These are phyloP conservation scores for Tachina lurida DNA, from an alignment of 2,888 invertebrate genomes.

Conservation along the genomic window DNA sequence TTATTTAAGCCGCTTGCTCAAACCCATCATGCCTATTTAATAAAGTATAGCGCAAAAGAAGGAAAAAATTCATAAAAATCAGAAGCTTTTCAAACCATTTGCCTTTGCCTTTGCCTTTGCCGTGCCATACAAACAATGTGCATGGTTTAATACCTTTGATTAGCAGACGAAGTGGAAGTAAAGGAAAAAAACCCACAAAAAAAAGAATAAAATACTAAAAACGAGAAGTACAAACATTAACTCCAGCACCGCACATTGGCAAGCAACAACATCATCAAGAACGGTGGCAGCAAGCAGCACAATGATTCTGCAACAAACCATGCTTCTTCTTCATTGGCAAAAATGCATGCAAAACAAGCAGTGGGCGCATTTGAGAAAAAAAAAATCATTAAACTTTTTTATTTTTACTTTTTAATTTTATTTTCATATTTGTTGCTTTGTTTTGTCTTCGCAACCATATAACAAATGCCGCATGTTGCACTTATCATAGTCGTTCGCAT, in stretches of 20 bases:
- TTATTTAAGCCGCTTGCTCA: too few relatives aligned
- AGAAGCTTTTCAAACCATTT: slow-evolving; percentile 63
- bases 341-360: slow-evolving; percentile 67
- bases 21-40: too few relatives aligned
- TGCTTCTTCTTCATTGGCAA: slow-evolving; percentile 49
- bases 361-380: slow-evolving; percentile 61
- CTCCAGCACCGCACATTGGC: slow-evolving; percentile 47
- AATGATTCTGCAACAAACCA: slow-evolving; percentile 37
- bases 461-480: slow-evolving; percentile 72
- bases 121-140: slow-evolving; percentile 42
- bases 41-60: slow-evolving; percentile 10
- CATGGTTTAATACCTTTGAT: slow-evolving; percentile 69
- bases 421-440: slow-evolving; percentile 62
- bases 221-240: slow-evolving; percentile 38
- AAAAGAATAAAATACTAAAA: slow-evolving; percentile 25
- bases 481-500: slow-evolving; percentile 44
- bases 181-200: neutral
- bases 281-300: slow-evolving; percentile 12
- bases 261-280: slow-evolving; percentile 52
- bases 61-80: slow-evolving; percentile 58
- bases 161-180: slow-evolving; percentile 61
- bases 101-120: slow-evolving; percentile 50
- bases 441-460: slow-evolving; percentile 64
- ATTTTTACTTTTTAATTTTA: slow-evolving; percentile 53
- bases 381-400: slow-evolving; percentile 21